Conservation (phyloP, 53 echinoderm and acorn worm species). For the Antedon mediterranea region DNA sequence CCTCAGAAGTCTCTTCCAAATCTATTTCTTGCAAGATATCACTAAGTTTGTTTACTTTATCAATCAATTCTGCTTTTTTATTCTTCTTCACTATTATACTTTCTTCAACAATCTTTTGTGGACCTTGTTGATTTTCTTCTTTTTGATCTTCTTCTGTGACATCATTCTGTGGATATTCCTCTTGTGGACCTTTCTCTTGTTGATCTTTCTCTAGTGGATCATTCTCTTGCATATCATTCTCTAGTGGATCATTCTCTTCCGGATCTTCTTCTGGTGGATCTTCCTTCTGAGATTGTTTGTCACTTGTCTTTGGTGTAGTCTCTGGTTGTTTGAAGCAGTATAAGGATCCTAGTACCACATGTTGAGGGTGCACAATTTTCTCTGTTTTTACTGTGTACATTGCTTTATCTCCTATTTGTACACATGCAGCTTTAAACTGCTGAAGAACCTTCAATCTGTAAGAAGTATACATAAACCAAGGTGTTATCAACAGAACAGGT, state of each 20-base stretch:
- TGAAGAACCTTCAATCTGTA: conserved; percentile 53
- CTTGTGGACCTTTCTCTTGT: not conserved
- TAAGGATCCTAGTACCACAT: conserved; percentile 45
- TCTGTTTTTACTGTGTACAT: conserved; percentile 49
- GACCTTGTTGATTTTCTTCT: not conserved
- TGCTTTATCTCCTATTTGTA: conserved; percentile 88
- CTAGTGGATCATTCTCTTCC: not conserved
- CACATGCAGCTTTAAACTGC: conserved; percentile 65
- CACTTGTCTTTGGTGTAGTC: not conserved
- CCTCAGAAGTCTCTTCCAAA: no score
- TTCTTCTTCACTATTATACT: not conserved
- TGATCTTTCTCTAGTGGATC: not conserved
- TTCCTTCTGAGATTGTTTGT: not conserved
- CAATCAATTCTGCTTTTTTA: conserved; percentile 20
- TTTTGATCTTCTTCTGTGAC: not conserved
- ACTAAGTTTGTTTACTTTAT: conserved; percentile 24
- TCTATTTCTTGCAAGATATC: no score
- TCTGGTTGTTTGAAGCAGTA: conserved; percentile 43
- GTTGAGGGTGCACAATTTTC: conserved; percentile 30
- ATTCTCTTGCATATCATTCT: not conserved
- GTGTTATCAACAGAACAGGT: not conserved
- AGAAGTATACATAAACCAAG: not conserved
- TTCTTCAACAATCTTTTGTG: conserved; percentile 1
- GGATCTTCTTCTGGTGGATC: no score
- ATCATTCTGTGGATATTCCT: not conserved